These are phyloP conservation scores for Chirona hameri DNA, from an alignment of 2,888 invertebrate species.

Conservation along the genomic window DNA sequence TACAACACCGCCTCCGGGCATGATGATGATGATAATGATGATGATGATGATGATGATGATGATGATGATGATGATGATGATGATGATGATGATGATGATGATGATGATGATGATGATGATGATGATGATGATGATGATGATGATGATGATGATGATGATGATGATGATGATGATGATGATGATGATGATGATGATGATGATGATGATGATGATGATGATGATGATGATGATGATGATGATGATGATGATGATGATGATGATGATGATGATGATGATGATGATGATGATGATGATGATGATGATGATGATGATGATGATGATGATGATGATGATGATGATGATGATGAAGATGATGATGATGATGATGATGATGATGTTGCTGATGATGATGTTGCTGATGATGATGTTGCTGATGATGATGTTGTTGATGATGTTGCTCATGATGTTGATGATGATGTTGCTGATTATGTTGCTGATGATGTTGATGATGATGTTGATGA, in stretches of 20 bases:
- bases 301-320: constrained; percentile 22
- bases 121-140: constrained; percentile 22
- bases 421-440: no score
- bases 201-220: constrained; percentile 22
- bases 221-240: constrained; percentile 22
- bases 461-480: no score
- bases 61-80: background rate
- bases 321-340: constrained; percentile 22
- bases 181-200: constrained; percentile 22
- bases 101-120: constrained; percentile 22
- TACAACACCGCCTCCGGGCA: no score
- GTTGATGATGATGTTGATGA: no score
- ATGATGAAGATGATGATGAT: no score
- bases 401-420: no score
- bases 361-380: no score
- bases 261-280: constrained; percentile 22
- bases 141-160: constrained; percentile 22
- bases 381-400: no score
- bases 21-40: no score
- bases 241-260: constrained; percentile 22
- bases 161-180: constrained; percentile 22
- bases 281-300: constrained; percentile 22
- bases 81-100: constrained; percentile 7
- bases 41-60: constrained; percentile 7
- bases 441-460: no score